Percentiles rank a stretch among this genome's conserved stretches.
These are phyloP conservation scores for Pempheris klunzingeri DNA, from an alignment of 2,797 vertebrate species.

Conservation along the genomic window DNA sequence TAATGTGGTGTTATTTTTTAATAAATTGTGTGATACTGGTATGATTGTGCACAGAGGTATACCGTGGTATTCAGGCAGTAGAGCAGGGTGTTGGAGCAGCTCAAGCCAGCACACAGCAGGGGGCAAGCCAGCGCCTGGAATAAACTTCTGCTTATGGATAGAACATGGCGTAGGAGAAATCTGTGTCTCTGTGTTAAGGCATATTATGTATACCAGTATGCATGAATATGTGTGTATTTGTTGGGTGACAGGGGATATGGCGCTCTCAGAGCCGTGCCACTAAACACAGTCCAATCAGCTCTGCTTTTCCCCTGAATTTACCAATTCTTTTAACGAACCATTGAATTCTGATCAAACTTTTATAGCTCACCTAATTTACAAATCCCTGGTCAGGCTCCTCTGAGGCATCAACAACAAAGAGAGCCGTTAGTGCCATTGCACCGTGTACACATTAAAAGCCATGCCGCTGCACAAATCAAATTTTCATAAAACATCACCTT, in stretches of 20 bases:
- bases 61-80: conserved; percentile 2
- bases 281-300: conserved; percentile 42
- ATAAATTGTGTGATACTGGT: conserved; percentile 9
- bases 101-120: conserved; percentile 70
- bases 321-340: conserved; percentile 62
- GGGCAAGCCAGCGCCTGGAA: conserved; percentile 77
- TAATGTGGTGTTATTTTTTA: conserved; percentile 18
- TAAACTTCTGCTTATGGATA: conserved; percentile 28
- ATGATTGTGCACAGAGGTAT: conserved; percentile 4
- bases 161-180: conserved; percentile 32
- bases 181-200: conserved; percentile 24
- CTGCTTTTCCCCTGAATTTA: conserved; percentile 57
- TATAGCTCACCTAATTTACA: conserved; percentile 56
- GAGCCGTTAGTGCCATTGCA: conserved; percentile 30
- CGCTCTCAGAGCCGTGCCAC: conserved; percentile 36
- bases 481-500: conserved; percentile 73
- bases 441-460: conserved; percentile 64
- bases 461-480: conserved; percentile 52
- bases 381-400: conserved; percentile 58
- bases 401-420: conserved; percentile 36
- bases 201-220: conserved; percentile 37
- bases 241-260: conserved; percentile 60
- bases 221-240: conserved; percentile 39
- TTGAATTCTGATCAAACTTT: conserved; percentile 76
- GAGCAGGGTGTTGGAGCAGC: conserved; percentile 48